Evolutionary conservation across 2,888 invertebrate genomes (phyloP).

Genomic region (Thymelicus lineola): DNA sequence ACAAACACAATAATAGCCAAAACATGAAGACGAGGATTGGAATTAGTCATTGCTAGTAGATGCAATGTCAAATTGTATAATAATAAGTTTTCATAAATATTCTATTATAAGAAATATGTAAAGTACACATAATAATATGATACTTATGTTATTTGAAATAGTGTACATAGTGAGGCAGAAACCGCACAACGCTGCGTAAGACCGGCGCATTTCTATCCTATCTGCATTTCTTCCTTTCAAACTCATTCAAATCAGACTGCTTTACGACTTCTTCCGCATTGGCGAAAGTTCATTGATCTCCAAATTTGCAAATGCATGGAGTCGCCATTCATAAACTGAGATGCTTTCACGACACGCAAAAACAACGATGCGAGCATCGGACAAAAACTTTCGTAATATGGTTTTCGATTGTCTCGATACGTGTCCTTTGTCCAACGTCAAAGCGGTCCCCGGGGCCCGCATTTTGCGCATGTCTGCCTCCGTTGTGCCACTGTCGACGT

Average conservation of each 20-base stretch:
- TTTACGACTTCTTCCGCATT: slow-evolving; percentile 8
- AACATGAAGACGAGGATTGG: too few species aligned
- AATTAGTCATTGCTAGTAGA: too few species aligned
- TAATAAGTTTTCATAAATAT: too few species aligned
- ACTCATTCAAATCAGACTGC: slow-evolving; percentile 10
- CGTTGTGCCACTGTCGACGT: slow-evolving; percentile 59
- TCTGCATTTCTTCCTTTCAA: slow-evolving; percentile 18
- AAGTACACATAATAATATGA: not conserved
- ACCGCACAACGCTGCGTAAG: not conserved
- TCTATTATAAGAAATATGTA: not conserved
- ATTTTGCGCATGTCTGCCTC: slow-evolving; percentile 69
- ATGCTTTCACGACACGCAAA: slow-evolving; percentile 30
- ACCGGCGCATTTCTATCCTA: slow-evolving; percentile 5
- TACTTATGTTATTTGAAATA: not conserved
- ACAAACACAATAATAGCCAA: too few species aligned
- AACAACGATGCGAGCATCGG: slow-evolving; percentile 11
- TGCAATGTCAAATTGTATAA: too few species aligned
- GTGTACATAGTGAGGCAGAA: not conserved
- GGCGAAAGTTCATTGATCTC: slow-evolving; percentile 31
- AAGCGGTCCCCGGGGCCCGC: slow-evolving; percentile 47
- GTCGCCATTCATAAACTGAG: slow-evolving; percentile 13
- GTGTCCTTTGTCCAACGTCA: slow-evolving; percentile 37
- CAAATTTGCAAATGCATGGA: slow-evolving; percentile 10
- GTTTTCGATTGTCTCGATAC: slow-evolving; percentile 31
- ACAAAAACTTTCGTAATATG: slow-evolving; percentile 27